Base-by-base conservation (phyloP, 2,797 vertebrate species). In the Taeniopygia guttata region DNA sequence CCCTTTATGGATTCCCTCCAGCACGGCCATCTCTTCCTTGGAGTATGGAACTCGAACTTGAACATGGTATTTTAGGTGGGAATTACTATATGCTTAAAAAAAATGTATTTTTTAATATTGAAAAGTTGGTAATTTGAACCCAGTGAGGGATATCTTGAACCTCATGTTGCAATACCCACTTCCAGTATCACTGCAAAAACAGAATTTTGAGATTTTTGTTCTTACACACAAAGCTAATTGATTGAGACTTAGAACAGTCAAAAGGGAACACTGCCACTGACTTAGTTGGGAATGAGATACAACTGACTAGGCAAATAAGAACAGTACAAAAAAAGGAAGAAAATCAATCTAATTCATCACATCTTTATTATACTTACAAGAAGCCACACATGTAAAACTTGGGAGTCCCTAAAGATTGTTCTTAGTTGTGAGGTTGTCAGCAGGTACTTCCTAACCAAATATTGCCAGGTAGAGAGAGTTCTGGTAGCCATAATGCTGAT, bases 21-120 rank as follows among this genome's bases (percentile, higher is more conserved):
- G 10, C 25, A 54, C 0, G 0, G 29, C 15, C 3, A 7, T 34
- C 11, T 82, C 18, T 69, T 32, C 43, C 43, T 54, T 54, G 12
- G 10, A 40, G 9, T 10, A 13, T 59, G 19, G 16, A 63, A 14
- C 36, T 30, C 12, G n/a, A 84, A 72, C 9, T 10, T 10, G 13
- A 77, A 19, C 8, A 26, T 2, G 13, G 8, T 7, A 67, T 40
- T 58, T 74, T 36, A 66, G 10, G 15, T 59, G 18, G 34, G 13
- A 80, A 25, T 13, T 42, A n/a, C 5, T 42, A 2, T 17, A 69
- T 55, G 10, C 10, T 79, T 25, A 6, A 84, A 84, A 73, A 20
- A 46, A 1, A 1, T 56, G 6, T 18, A 3, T 3, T 62, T 16
- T 42, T 80, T 82, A 38, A 30, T 72, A 30, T 42, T 87, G 25